Base-by-base conservation (phyloP, 2,113 vertebrate species). In the Oplegnathus fasciatus region DNA sequence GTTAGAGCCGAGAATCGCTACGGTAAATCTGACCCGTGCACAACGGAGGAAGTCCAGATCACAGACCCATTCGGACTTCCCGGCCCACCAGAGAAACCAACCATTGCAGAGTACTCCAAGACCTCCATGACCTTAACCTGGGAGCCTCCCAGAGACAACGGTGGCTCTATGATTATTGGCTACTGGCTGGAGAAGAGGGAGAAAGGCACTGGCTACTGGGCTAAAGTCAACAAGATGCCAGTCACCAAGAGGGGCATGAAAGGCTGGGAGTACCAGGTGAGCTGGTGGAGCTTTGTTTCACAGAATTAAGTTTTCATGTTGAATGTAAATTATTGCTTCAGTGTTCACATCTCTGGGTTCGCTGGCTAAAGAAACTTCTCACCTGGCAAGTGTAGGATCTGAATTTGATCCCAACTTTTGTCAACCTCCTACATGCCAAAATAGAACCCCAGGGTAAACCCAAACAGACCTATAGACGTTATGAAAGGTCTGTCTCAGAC, bases 141-240 rank as follows among this genome's bases (percentile, higher is more conserved):
- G 98, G 96, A 98, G 22, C 96, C 98, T 87, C 98, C 98, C 73
- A 83, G 96, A 92, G 96, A 98, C 80, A 96, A 95, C 13, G 98
- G 98, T 0, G 98, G 98, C 71, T 96, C 97, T 84, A 95, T 93
- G 58, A 98, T 99, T 78, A 96, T 95, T 62, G 98, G 98, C 80
- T 99, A 99, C 90, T 99, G 98, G 98, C 84, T 99, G 77, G 98
- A 99, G 92, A 99, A 99, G 90, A 97, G 97, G 92, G 97, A 99
- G 86, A 97, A 96, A 61, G 97, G 97, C 72, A 96, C 97, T 4
- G 90, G 86, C 78, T 97, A 99, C 87, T 99, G 98, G 98, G 95
- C 98, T 87, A 97, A 96, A 86, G 97, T 97, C 77, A 99, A 97
- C 89, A 96, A 98, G 92, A 91, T 94, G 87, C 96, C 97, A 0